phyloP scores from a whole-genome alignment of 2,113 vertebrate genomes.

The Phalacrocorax pelagicus region DNA sequence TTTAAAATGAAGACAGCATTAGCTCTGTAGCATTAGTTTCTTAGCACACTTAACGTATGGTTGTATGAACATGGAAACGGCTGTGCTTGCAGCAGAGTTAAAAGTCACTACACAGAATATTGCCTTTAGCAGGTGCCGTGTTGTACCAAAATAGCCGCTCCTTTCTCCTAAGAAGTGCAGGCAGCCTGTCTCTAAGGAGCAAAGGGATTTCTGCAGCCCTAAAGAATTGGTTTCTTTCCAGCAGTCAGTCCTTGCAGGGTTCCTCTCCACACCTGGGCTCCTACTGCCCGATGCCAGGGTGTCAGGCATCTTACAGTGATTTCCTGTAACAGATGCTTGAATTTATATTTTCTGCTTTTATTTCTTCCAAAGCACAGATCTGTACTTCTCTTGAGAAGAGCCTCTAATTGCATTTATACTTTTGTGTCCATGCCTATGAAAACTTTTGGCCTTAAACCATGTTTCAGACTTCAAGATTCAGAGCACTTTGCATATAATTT shows the following conservation, averaged over 20 bases:
- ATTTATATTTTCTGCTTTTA: background rate
- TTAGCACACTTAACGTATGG: fast-evolving
- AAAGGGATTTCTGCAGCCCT: background rate
- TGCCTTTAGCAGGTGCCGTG: background rate
- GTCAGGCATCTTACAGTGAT: background rate
- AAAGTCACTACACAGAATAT: background rate
- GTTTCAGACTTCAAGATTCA: background rate
- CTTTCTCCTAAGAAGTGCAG: background rate
- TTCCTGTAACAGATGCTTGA: background rate
- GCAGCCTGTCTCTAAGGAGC: background rate
- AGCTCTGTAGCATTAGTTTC: background rate
- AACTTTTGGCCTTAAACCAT: background rate
- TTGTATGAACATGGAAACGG: fast-evolving
- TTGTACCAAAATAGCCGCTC: background rate
- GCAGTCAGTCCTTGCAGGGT: background rate
- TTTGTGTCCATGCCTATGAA: background rate
- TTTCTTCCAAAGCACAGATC: background rate
- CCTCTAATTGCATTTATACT: background rate
- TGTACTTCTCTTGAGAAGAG: background rate
- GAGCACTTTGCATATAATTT: background rate
- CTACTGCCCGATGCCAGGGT: background rate
- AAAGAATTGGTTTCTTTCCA: background rate
- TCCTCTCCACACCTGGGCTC: background rate
- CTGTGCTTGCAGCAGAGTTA: background rate
- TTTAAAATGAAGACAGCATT: background rate